Conservation (phyloP, 2,113 vertebrate genomes). For the Lipophrys pholis region DNA sequence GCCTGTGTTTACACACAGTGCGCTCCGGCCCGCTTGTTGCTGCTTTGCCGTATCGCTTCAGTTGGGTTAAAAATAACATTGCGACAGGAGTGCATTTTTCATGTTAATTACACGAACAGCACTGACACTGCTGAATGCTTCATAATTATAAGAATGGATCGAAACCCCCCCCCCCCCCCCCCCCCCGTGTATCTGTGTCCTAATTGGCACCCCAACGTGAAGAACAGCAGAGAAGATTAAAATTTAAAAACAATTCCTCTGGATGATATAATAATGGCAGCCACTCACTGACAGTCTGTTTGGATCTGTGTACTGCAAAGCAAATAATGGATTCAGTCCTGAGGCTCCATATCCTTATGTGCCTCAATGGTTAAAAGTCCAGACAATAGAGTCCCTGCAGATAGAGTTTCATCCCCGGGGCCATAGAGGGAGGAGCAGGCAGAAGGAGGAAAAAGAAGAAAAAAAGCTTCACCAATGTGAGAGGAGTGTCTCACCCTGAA, state of each 20-base stretch:
- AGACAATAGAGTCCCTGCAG: conserved; percentile 50
- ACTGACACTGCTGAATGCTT: neutral
- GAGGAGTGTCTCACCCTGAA: conserved; percentile 42
- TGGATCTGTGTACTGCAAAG: conserved; percentile 3
- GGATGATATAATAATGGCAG: conserved; percentile 26
- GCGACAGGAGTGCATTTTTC: conserved; percentile 18
- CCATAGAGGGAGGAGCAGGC: conserved; percentile 28
- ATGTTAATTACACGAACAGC: conserved; percentile 26
- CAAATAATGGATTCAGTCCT: conserved; percentile 58
- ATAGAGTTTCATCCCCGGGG: conserved; percentile 69
- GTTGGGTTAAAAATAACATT: conserved; percentile 51
- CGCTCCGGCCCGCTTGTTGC: conserved; percentile 25
- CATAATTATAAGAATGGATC: conserved; percentile 18
- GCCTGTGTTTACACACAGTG: neutral
- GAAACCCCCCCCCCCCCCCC: neutral
- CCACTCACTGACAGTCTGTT: conserved; percentile 14
- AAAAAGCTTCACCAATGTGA: conserved; percentile 14
- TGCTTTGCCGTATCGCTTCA: neutral
- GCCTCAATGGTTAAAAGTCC: conserved; percentile 44
- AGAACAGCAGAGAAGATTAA: conserved; percentile 19
- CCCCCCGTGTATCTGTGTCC: neutral
- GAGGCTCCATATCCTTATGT: conserved; percentile 45
- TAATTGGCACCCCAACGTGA: conserved; percentile 27
- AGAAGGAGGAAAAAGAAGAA: conserved; percentile 23
- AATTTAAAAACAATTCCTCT: conserved; percentile 47